Evolutionary conservation across 2,888 invertebrate species (phyloP).

Genomic region (Drosophila sordidula): DNA sequence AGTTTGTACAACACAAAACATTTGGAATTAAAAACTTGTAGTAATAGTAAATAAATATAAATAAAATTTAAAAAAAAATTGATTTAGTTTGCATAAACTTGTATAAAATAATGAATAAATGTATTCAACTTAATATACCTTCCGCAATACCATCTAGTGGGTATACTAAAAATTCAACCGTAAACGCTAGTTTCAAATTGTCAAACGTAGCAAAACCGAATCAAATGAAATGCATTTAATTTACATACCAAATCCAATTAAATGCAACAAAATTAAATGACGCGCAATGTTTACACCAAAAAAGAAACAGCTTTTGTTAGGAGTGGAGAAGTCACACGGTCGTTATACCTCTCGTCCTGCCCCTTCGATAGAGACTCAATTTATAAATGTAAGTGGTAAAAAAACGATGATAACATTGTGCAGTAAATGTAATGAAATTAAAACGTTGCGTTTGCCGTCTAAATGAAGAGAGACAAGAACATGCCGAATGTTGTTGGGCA

Average conservation of each 20-base stretch:
- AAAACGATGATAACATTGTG: slow-evolving; percentile 57
- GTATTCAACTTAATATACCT: background rate
- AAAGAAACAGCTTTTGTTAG: background rate
- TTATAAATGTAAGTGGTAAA: slow-evolving; percentile 41
- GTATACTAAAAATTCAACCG: background rate
- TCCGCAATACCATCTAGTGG: background rate
- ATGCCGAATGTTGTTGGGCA: slow-evolving; percentile 21
- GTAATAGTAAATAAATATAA: background rate
- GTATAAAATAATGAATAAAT: too few species aligned
- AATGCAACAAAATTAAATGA: slow-evolving; percentile 51
- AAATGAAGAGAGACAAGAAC: slow-evolving; percentile 29
- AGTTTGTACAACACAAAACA: background rate
- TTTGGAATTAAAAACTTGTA: too few species aligned
- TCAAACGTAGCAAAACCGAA: slow-evolving; percentile 28
- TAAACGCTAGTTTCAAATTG: slow-evolving; percentile 24
- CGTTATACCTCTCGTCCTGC: background rate
- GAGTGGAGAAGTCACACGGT: background rate
- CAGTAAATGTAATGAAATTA: slow-evolving; percentile 69
- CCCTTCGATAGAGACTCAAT: slow-evolving; percentile 45
- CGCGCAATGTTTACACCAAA: slow-evolving; percentile 23
- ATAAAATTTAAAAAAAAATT: background rate
- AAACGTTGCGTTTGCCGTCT: slow-evolving; percentile 65
- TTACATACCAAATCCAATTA: slow-evolving; percentile 69
- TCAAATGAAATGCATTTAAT: slow-evolving; percentile 54
- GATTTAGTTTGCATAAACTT: too few species aligned